phyloP scores from a whole-genome alignment of 2,888 invertebrate genomes.

The Hydraecia micacea region DNA sequence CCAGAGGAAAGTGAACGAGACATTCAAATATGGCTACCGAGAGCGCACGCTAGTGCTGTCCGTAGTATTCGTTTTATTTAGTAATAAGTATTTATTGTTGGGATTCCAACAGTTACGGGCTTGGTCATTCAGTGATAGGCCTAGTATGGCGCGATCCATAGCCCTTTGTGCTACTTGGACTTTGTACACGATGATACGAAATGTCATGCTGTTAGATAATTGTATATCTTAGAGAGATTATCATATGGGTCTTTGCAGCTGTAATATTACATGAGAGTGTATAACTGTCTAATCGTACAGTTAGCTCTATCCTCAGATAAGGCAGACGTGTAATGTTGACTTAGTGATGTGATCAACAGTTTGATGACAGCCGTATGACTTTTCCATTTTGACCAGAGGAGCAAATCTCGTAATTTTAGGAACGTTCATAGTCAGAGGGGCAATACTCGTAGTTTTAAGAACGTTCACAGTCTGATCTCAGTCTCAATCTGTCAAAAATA shows the following conservation, averaged over 20 bases:
- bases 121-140: neutral
- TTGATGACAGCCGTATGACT: neutral
- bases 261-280: constrained; percentile 18
- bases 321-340: neutral
- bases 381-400: too few relatives aligned
- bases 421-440: too few relatives aligned
- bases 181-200: neutral
- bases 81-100: too few relatives aligned
- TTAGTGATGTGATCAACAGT: neutral
- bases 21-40: too few relatives aligned
- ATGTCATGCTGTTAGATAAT: constrained; percentile 21
- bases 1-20: too few relatives aligned
- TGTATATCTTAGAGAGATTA: constrained; percentile 2
- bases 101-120: too few relatives aligned
- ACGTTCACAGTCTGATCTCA: too few relatives aligned
- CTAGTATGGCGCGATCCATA: neutral
- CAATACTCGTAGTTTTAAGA: too few relatives aligned
- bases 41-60: too few relatives aligned
- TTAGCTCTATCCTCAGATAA: constrained; percentile 11
- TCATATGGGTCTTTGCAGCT: neutral
- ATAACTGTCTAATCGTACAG: constrained; percentile 8
- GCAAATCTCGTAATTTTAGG: too few relatives aligned
- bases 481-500: too few relatives aligned
- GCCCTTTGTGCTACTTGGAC: neutral
- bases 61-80: too few relatives aligned